Evolutionary conservation across 2,888 invertebrate species (phyloP), one percentile per base, ranked within the genome.

Genomic region (Endotricha flammealis): DNA sequence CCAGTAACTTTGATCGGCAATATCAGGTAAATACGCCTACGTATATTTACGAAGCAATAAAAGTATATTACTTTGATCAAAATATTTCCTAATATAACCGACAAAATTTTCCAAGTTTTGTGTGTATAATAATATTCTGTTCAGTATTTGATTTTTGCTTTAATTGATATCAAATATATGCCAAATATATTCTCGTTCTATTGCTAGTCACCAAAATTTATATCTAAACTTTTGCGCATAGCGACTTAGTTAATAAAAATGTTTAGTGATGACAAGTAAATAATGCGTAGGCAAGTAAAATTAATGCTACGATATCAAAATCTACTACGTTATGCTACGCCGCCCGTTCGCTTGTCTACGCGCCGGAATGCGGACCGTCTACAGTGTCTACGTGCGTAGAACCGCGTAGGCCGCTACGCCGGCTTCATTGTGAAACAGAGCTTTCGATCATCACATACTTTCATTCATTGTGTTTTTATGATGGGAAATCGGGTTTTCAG

Each of bases 381-480:
- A 43, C 47, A 50, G 50, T 39, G 37, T 48, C 69, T 73, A 66
- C 72, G 66, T 58, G 62, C 70, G 69, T 71, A 64, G 65, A 45
- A 33, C 42, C 31, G 28, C 61, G 64, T 59, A 58, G 66, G 48
- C 42, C 57, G 30, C 30, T 31, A 22, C 30, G 30, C 7, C 11
- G 14, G 16, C 10, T n/a, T 11, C 25, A 25, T 44, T 39, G 32
- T 36, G 20, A 42, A 41, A 41, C 36, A n/a, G n/a, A n/a, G n/a
- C n/a, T n/a, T n/a, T n/a, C 24, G 9, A 10, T 10, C 10, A 48
- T 42, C 24, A 42, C 12, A 9, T 22, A 36, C 28, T 41, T 48
- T 45, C 40, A 39, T 34, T 38, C 22, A 20, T 11, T 29, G 8
- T 13, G 10, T 17, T 36, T 38, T 28, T 36, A 17, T 22, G 13